Evolutionary conservation across 1,140 invertebrate genomes (phyloP).

Genomic region (Bombus terrestris): DNA sequence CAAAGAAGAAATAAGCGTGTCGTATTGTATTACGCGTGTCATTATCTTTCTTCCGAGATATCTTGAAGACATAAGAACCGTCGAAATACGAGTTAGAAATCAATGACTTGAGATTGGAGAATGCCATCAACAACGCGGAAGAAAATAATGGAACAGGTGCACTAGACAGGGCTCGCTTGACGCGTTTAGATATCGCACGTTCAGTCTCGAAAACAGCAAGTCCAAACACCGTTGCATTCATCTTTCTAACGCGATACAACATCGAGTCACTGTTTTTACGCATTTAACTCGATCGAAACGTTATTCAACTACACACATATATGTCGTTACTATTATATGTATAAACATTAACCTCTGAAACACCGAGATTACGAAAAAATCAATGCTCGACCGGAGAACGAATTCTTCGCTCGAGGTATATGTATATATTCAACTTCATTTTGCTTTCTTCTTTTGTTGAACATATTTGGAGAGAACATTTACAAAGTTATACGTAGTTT

Average conservation of each 20-base stretch:
- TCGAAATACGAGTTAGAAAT: background rate
- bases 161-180: background rate
- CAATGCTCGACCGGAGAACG: background rate
- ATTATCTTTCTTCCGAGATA: background rate
- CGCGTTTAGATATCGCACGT: background rate
- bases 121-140: background rate
- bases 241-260: background rate
- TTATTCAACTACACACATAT: conserved; percentile 6
- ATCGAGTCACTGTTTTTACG: background rate
- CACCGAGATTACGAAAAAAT: conserved; percentile 1
- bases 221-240: background rate
- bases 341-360: conserved; percentile 26
- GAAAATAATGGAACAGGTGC: conserved; percentile 4
- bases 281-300: conserved; percentile 24
- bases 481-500: background rate
- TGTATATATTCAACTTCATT: background rate
- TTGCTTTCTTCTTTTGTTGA: background rate
- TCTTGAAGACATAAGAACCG: background rate
- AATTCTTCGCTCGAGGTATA: background rate
- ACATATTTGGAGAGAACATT: conserved; percentile 10
- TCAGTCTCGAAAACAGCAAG: background rate
- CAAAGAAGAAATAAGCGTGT: background rate
- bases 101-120: background rate
- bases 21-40: background rate
- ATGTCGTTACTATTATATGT: conserved; percentile 3